Base-by-base conservation (phyloP, 1,140 invertebrate species). In the Aphelenchoides besseyi region DNA sequence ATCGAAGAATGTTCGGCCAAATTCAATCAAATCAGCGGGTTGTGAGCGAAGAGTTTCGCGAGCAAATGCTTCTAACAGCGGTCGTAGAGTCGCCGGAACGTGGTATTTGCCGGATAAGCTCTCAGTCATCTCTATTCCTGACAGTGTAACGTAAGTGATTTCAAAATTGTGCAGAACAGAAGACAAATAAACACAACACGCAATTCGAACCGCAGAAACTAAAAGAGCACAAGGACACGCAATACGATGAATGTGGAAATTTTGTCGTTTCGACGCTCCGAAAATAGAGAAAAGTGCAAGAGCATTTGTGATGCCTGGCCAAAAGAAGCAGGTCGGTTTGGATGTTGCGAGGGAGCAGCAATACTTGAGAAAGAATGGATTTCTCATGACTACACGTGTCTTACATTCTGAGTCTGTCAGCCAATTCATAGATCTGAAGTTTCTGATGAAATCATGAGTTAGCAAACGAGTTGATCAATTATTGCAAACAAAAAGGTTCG, bases 21-120 rank as follows among this genome's bases (percentile, higher is more conserved):
- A 79, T 37, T 59, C 37, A 37, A 61, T 26, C 29, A 79, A 62
- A 57, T 80, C 74, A 29, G 48, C 33, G 9, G 76, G 76, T 54
- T 78, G 76, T 12, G 37, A 30, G 32, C 76, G 69, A 8, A 78
- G 28, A 2, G 77, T 77, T 72, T 78, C 76, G 1, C 76, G 69
- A 16, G 76, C 77, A 41, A 78, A 73, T n/a, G 76, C 73, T 37
- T 78, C 76, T 28, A 78, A 55, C 32, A 78, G 54, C 9, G 77
- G 77, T 16, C 76, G 73, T 18, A 78, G 70, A 62, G 41, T 54
- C n/a, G 55, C 18, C 1, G 77, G 75, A 2, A 78, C 61, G 62
- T 81, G 76, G 29, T 74, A 71, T 48, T 75, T 74, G 32, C 55
- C 57, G 26, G 69, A 33, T n/a, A 68, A 30, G 30, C 33, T 52